phyloP scores from a whole-genome alignment of 2,888 invertebrate species.

The Cynaeus angustus region DNA sequence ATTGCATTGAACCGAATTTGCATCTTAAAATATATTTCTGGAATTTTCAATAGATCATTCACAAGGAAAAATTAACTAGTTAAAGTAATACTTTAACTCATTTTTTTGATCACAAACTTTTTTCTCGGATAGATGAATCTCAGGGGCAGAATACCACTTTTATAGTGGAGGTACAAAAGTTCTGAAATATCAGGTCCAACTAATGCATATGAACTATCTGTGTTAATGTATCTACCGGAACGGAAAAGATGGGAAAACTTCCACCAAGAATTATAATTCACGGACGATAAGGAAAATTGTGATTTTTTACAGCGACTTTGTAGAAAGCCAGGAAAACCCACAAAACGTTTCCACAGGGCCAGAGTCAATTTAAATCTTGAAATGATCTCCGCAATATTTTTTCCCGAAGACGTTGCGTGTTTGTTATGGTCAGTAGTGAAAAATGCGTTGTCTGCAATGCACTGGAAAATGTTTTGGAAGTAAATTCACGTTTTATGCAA shows the following conservation, averaged over 20 bases:
- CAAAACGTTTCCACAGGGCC: too few relatives aligned
- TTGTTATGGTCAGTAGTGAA: neutral
- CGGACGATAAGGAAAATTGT: neutral
- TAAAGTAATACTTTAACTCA: conserved; percentile 42
- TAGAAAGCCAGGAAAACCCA: neutral
- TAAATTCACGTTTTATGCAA: conserved; percentile 41
- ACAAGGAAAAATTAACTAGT: conserved; percentile 35
- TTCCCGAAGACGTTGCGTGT: too few relatives aligned
- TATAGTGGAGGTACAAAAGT: conserved; percentile 38
- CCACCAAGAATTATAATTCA: neutral
- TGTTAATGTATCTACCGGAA: conserved; percentile 22
- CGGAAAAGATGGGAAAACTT: conserved; percentile 39
- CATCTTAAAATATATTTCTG: conserved; percentile 28
- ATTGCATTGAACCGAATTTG: conserved; percentile 12
- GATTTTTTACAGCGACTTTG: conserved; percentile 7
- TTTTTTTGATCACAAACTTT: conserved; percentile 26
- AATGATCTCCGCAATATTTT: too few relatives aligned
- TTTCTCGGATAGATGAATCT: conserved; percentile 35
- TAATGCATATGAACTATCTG: conserved; percentile 34
- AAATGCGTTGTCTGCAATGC: neutral
- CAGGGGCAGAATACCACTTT: conserved; percentile 31
- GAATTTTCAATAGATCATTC: conserved; percentile 19
- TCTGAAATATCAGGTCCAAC: conserved; percentile 16
- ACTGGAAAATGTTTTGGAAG: conserved; percentile 20
- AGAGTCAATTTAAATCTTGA: too few relatives aligned